Evolutionary conservation across 2,888 invertebrate species (phyloP), one percentile per base, ranked within the genome.

Genomic region (Proisotoma minuta): DNA sequence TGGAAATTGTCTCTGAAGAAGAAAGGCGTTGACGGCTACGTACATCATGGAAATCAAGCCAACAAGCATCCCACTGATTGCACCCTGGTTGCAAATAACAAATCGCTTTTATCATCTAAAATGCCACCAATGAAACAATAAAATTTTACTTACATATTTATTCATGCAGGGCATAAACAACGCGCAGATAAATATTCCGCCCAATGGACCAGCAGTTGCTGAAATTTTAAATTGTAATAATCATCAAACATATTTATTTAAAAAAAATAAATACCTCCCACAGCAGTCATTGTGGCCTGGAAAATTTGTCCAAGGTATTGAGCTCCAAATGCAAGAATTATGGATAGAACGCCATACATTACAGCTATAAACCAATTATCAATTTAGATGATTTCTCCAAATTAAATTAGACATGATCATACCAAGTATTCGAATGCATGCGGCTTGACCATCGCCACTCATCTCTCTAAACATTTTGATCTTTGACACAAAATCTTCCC

Each of bases 391-490:
- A 10, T 34, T 34, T 34, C 34, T 10, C 8, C 34, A 34, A 34
- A 10, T 34, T 34, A 34, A 34, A 34, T 34, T 34, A 10, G 8
- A 34, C 34, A 34, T 34, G 8, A 10, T 34, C 34, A 34, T n/a
- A n/a, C n/a, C n/a, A n/a, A n/a, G n/a, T n/a, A n/a, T n/a, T n/a
- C n/a, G n/a, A n/a, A 43, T 43, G 43, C 43, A 43, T 34, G 34
- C 34, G 15, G 34, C 34, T 34, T 82, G 81, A 62, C 29, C 57
- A 22, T 40, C 50, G 2, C 47, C 40, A 10, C 28, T 83, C 71
- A 88, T 81, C 59, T 84, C 84, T 74, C 83, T 85, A 76, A 89
- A 83, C 2, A 82, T 80, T 0, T 88, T 87, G 22, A 87, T 57
- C 27, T 65, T 62, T 2, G 61, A 51, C 1, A 72, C 3, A 51